Evolutionary conservation across 1,140 invertebrate genomes (phyloP).

Genomic region (Bicyclus anynana): DNA sequence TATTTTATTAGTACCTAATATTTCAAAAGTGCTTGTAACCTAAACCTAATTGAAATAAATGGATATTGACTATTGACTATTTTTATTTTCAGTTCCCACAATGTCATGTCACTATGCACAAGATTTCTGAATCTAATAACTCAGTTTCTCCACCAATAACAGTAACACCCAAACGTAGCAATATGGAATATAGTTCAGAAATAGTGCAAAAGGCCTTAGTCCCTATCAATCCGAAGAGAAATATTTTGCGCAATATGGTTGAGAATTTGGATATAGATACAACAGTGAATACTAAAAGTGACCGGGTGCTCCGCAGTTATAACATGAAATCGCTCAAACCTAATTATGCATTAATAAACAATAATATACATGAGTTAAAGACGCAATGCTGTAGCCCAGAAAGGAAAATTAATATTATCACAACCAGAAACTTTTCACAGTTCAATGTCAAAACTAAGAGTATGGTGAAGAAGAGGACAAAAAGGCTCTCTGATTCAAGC

Average conservation of each 20-base stretch:
- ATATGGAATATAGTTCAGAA: conserved; percentile 24
- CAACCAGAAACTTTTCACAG: conserved; percentile 8
- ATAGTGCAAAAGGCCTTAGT: conserved; percentile 3
- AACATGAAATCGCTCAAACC: conserved; percentile 29
- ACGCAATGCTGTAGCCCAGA: conserved; percentile 17
- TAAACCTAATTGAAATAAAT: too few relatives aligned
- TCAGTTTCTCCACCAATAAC: conserved; percentile 38
- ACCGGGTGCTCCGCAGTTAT: conserved; percentile 46
- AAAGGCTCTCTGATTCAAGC: conserved; percentile 13
- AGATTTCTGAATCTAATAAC: neutral
- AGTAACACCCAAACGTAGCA: conserved; percentile 35
- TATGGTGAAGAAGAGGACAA: conserved; percentile 30
- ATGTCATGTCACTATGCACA: neutral
- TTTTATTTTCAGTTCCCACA: neutral
- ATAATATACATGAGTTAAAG: conserved; percentile 12
- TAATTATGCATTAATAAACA: conserved; percentile 17
- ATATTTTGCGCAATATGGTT: conserved; percentile 14
- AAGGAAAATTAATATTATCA: conserved; percentile 25
- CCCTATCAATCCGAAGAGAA: conserved; percentile 23
- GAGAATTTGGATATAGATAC: conserved; percentile 10
- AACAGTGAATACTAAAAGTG: conserved; percentile 12
- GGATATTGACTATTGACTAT: neutral
- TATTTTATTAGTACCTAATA: too few relatives aligned
- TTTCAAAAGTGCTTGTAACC: too few relatives aligned
- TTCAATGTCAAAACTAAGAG: conserved; percentile 28